Percentiles rank a stretch among this genome's conserved stretches.
Conservation (phyloP, 2,888 invertebrate species). For the Nasonia oneida region DNA sequence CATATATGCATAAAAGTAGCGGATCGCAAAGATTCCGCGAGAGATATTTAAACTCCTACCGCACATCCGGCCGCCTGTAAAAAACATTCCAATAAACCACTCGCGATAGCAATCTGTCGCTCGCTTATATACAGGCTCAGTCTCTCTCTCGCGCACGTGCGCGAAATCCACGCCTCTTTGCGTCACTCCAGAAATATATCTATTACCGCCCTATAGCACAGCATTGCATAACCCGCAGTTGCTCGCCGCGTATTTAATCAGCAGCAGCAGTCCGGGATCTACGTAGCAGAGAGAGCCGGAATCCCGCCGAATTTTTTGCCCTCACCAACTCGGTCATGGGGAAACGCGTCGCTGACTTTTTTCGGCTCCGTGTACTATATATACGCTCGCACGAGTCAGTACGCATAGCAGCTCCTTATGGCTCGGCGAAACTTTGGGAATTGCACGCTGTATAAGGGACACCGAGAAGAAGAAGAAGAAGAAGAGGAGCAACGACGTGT, state of each 20-base stretch:
- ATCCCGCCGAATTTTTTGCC: slow-evolving; percentile 25
- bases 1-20: too few relatives aligned
- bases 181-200: slow-evolving; percentile 30
- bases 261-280: slow-evolving; percentile 19
- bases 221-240: slow-evolving; percentile 47
- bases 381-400: too few relatives aligned
- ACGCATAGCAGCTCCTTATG: slow-evolving; percentile 42
- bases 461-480: slow-evolving; percentile 31
- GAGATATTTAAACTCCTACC: background rate
- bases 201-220: slow-evolving; percentile 5
- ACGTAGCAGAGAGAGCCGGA: slow-evolving; percentile 20
- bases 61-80: background rate
- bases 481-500: slow-evolving; percentile 61
- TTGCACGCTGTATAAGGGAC: background rate
- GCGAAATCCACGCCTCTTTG: background rate
- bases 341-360: slow-evolving; percentile 6
- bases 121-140: background rate
- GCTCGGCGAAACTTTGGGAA: slow-evolving; percentile 39
- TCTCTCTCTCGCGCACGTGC: background rate
- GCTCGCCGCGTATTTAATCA: slow-evolving; percentile 42
- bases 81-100: background rate
- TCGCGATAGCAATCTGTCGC: background rate
- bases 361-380: background rate
- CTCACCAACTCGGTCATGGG: slow-evolving; percentile 31
- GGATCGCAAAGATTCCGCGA: too few relatives aligned